These are phyloP conservation scores for Margarornis squamiger DNA, from an alignment of 2,797 vertebrate genomes.

Conservation along the genomic window DNA sequence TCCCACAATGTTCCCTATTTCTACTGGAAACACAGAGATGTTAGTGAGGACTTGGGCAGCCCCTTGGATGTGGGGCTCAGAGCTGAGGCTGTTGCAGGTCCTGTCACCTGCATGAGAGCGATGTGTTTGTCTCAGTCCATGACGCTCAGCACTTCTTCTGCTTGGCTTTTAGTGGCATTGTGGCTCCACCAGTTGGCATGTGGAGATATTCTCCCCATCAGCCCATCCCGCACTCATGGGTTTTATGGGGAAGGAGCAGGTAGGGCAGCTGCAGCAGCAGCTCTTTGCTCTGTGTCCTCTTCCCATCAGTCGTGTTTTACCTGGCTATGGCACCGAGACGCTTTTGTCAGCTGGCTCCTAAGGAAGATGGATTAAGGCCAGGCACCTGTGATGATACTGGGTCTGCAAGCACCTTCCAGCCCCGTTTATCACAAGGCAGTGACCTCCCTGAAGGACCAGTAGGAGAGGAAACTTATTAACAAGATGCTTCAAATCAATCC, in stretches of 20 bases:
- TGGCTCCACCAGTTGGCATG: fast-evolving
- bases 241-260: not conserved
- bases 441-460: slow-evolving; percentile 29
- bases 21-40: not conserved
- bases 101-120: fast-evolving
- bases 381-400: not conserved
- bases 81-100: not conserved
- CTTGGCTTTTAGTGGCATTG: not conserved
- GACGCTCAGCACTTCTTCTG: not conserved
- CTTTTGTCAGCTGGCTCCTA: slow-evolving; percentile 19
- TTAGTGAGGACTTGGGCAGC: not conserved
- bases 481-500: slow-evolving; percentile 46
- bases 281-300: not conserved
- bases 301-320: not conserved
- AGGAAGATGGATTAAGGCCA: slow-evolving; percentile 42
- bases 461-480: slow-evolving; percentile 41
- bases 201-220: not conserved
- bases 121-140: not conserved
- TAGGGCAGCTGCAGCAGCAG: not conserved
- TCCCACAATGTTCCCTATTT: not conserved
- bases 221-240: fast-evolving
- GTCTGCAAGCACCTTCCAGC: slow-evolving; percentile 36
- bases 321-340: fast-evolving
- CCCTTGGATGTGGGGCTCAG: not conserved
- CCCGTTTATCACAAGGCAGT: slow-evolving; percentile 38